These are phyloP conservation scores for Dinomys branickii DNA, from an alignment of 2,113 vertebrate species.

Conservation along the genomic window DNA sequence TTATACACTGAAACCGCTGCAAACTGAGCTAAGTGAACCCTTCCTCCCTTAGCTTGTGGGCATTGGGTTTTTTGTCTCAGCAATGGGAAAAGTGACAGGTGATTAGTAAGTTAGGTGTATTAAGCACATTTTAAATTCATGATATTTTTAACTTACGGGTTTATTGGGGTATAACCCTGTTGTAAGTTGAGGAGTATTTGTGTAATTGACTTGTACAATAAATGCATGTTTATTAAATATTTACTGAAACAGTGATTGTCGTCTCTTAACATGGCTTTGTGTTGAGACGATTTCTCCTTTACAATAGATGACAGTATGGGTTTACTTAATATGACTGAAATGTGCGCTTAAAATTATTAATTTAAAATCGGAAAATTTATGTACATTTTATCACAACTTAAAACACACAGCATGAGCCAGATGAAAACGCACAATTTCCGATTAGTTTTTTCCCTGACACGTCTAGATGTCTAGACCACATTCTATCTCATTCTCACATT, in stretches of 20 bases:
- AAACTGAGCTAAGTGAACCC: not conserved
- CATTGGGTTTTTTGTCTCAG: not conserved
- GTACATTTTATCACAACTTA: not conserved
- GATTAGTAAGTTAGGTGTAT: not conserved
- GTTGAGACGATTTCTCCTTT: slow-evolving; percentile 19
- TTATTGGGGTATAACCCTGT: not conserved
- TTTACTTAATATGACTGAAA: slow-evolving; percentile 33
- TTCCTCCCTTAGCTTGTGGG: not conserved
- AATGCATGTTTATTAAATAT: slow-evolving; percentile 32
- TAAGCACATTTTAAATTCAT: not conserved
- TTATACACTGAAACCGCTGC: not conserved
- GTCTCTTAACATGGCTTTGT: not conserved
- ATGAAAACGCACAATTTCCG: slow-evolving; percentile 35
- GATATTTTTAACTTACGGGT: not conserved
- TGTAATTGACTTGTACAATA: slow-evolving; percentile 20
- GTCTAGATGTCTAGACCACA: not conserved
- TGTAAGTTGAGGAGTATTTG: not conserved
- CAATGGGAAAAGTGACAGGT: not conserved
- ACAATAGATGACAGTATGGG: not conserved
- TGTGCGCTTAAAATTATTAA: not conserved
- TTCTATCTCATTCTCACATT: slow-evolving; percentile 38
- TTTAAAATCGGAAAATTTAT: not conserved
- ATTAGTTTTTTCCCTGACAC: slow-evolving; percentile 40
- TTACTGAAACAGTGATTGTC: slow-evolving; percentile 4
- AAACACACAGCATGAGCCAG: not conserved